Conservation (phyloP, 2,888 invertebrate species). For the Rambutsinella grinnellia region DNA sequence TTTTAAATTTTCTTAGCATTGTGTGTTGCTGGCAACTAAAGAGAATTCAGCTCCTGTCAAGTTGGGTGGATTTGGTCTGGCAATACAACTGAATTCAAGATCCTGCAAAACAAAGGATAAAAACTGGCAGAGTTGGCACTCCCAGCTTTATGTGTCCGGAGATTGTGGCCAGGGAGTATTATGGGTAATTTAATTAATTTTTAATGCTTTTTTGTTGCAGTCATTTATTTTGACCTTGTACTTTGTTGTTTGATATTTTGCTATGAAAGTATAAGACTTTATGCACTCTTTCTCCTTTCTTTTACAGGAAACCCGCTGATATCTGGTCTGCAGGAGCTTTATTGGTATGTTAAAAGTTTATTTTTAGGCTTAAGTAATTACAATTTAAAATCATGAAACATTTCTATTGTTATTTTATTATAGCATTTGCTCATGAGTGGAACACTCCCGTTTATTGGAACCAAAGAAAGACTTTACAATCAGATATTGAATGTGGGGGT, state of each 20-base stretch:
- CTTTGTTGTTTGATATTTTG: no score
- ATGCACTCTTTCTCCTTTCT: neutral
- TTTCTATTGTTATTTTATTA: no score
- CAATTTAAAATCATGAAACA: neutral
- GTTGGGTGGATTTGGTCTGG: slow-evolving; percentile 96
- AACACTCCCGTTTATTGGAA: slow-evolving; percentile 94
- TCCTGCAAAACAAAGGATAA: slow-evolving; percentile 63
- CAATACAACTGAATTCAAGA: slow-evolving; percentile 80
- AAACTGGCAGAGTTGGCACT: slow-evolving; percentile 69
- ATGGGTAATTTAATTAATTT: slow-evolving; percentile 72
- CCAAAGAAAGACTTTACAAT: slow-evolving; percentile 92
- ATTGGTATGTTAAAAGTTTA: no score
- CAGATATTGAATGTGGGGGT: slow-evolving; percentile 64
- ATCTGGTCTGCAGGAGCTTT: slow-evolving; percentile 98
- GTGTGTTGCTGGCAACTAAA: slow-evolving; percentile 93
- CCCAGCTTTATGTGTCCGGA: slow-evolving; percentile 97
- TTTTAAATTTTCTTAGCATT: no score
- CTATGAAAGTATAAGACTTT: no score
- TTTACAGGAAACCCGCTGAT: slow-evolving; percentile 86
- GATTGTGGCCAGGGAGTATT: slow-evolving; percentile 90
- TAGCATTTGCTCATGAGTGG: slow-evolving; percentile 76
- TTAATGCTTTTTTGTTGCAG: slow-evolving; percentile 18
- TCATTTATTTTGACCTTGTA: neutral
- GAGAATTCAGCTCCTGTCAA: slow-evolving; percentile 99
- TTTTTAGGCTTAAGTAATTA: slow-evolving; percentile 77